phyloP scores from a whole-genome alignment of 2,113 vertebrate species.

The Ctenodactylus gundi region DNA sequence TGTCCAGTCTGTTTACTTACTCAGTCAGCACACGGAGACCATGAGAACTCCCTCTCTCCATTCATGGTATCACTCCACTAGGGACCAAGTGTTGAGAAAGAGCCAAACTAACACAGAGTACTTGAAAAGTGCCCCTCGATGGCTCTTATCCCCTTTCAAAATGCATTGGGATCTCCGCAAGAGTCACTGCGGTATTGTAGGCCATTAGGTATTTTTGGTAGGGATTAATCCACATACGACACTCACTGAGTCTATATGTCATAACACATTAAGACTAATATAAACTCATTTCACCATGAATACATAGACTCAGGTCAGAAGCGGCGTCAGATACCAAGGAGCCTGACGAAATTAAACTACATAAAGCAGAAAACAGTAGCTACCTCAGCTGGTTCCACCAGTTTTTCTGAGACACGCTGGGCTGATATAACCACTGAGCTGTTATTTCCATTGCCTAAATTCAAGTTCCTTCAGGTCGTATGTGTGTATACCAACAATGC shows the following conservation, averaged over 20 bases:
- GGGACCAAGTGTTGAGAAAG: not conserved
- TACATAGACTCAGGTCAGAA: not conserved
- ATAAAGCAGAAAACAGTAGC: slow-evolving; percentile 53
- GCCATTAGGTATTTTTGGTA: not conserved
- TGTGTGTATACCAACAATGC: not conserved
- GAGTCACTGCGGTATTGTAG: not conserved
- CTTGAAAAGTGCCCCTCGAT: not conserved
- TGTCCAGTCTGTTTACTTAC: not conserved
- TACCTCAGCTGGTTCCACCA: slow-evolving; percentile 28
- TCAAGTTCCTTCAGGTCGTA: slow-evolving; percentile 59
- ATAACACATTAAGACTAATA: not conserved
- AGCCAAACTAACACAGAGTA: not conserved
- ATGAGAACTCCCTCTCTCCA: not conserved
- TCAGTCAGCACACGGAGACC: not conserved
- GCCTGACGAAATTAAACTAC: slow-evolving; percentile 44
- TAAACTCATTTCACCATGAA: not conserved
- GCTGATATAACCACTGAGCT: slow-evolving; percentile 1
- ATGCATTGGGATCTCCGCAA: not conserved
- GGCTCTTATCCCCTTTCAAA: not conserved
- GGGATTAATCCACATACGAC: not conserved
- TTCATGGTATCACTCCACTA: not conserved
- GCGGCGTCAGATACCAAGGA: not conserved
- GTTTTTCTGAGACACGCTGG: slow-evolving; percentile 19
- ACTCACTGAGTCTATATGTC: not conserved
- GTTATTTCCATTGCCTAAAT: slow-evolving; percentile 51